Percentiles rank a stretch among this genome's conserved stretches.
Conservation (phyloP, 2,797 vertebrate species). For the Pseudochromis fuscus region DNA sequence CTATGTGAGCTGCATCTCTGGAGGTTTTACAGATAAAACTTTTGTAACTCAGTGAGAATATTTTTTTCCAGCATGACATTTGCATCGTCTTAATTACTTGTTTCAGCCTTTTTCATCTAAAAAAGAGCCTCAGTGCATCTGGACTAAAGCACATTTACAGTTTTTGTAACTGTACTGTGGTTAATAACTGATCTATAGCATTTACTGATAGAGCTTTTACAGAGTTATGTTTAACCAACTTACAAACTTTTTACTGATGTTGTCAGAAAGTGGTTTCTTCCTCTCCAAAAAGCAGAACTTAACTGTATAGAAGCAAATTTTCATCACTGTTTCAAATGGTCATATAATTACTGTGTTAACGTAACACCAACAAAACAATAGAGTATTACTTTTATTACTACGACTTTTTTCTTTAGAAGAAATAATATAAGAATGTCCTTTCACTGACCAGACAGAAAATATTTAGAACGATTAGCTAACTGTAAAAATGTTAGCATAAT, state of each 20-base stretch:
- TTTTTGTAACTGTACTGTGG: no score
- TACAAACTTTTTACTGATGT: no score
- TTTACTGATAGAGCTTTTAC: no score
- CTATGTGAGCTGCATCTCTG: not conserved
- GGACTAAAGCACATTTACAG: not conserved
- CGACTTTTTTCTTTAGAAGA: not conserved
- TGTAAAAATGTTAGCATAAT: no score
- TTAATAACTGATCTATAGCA: no score
- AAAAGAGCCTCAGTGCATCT: not conserved
- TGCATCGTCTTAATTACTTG: no score
- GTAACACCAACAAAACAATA: not conserved
- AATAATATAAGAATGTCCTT: not conserved
- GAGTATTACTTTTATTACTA: no score
- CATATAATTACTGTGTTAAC: not conserved
- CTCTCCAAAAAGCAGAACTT: no score
- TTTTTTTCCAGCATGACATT: no score
- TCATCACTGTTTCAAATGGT: slow-evolving; percentile 1
- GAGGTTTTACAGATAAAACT: not conserved
- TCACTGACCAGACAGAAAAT: not conserved
- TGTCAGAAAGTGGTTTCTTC: no score
- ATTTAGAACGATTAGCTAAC: not conserved
- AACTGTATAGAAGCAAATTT: no score
- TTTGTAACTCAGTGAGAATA: not conserved
- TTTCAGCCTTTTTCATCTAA: not conserved
- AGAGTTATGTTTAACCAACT: no score